Base-by-base conservation (phyloP, 2,888 invertebrate genomes). In the Lissocephala sabroskyi region DNA sequence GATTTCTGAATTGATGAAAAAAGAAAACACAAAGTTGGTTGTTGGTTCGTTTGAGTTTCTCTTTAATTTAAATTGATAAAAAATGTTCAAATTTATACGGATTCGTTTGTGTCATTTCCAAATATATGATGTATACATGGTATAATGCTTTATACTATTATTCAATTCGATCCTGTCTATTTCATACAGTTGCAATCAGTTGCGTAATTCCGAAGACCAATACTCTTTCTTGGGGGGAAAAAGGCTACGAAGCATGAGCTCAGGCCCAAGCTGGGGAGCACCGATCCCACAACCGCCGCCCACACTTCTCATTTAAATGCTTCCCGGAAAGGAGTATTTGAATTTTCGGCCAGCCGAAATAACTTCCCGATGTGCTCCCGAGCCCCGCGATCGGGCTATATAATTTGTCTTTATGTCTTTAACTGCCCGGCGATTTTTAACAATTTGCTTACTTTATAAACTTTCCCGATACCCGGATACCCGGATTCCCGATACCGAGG, bases 31-130 rank as follows among this genome's bases (percentile, higher is more conserved):
- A 10, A n/a, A 23, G 17, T 23, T 45, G 39, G 14, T 1, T 42
- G 13, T 42, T 50, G 46, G 18, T 60, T 62, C 40, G 18, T 46
- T 45, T 23, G 13, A 11, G 37, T 32, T 26, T 30, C 19, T 51
- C 46, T 52, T 62, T 66, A 56, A 46, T 43, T 56, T 73, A 71
- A 62, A 67, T 68, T 71, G 59, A 76, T 71, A 71, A 71, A 71
- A 71, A 71, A 76, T 70, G 62, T 73, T 75, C 66, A 74, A 68
- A 63, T 74, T 70, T 74, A 74, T 70, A 56, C 41, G 70, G 50
- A 52, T 62, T 52, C 39, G 16, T 40, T 49, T 46, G 41, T 43
- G 46, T 51, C 52, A 45, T 58, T 68, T 54, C 33, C 41, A 40
- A 58, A 53, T 58, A 58, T 62, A 59, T n/a, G n/a, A n/a, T 70